phyloP scores from a whole-genome alignment of 2,888 invertebrate genomes.

The Sesia apiformis region DNA sequence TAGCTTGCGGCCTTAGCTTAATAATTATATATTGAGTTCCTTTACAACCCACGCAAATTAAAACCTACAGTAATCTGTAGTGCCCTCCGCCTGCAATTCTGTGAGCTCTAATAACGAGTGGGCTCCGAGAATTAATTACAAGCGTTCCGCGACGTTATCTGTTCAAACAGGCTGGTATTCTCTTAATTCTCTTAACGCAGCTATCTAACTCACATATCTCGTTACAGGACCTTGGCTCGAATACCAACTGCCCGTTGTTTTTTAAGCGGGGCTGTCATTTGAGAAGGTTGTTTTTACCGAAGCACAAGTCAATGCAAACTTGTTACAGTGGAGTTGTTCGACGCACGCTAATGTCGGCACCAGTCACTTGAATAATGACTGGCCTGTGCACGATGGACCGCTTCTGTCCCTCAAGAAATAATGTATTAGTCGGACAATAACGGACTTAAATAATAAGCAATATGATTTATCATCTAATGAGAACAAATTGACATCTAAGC shows the following conservation, averaged over 20 bases:
- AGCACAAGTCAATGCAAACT: conserved; percentile 64
- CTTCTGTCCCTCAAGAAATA: conserved; percentile 14
- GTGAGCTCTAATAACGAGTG: no score
- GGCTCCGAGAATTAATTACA: background rate
- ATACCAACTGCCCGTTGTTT: conserved; percentile 69
- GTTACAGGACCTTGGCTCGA: conserved; percentile 70
- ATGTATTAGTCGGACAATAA: background rate
- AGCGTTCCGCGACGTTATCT: conserved; percentile 33
- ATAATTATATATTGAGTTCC: conserved; percentile 11
- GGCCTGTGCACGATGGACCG: conserved; percentile 20
- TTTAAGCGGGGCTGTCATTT: conserved; percentile 63
- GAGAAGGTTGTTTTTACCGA: conserved; percentile 60
- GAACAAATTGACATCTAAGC: no score
- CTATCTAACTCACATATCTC: conserved; percentile 64
- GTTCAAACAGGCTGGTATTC: conserved; percentile 37
- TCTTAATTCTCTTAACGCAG: conserved; percentile 47
- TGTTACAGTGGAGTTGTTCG: conserved; percentile 33
- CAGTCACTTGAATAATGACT: conserved; percentile 31
- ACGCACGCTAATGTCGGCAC: conserved; percentile 27
- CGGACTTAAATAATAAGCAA: background rate
- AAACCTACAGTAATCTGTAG: background rate
- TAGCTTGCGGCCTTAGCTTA: conserved; percentile 15
- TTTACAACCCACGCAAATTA: conserved; percentile 18
- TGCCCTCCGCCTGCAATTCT: no score
- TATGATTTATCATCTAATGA: no score